Base-by-base conservation (phyloP, 92 coral and sea anemone species). In the Epizoanthus ramosus region DNA sequence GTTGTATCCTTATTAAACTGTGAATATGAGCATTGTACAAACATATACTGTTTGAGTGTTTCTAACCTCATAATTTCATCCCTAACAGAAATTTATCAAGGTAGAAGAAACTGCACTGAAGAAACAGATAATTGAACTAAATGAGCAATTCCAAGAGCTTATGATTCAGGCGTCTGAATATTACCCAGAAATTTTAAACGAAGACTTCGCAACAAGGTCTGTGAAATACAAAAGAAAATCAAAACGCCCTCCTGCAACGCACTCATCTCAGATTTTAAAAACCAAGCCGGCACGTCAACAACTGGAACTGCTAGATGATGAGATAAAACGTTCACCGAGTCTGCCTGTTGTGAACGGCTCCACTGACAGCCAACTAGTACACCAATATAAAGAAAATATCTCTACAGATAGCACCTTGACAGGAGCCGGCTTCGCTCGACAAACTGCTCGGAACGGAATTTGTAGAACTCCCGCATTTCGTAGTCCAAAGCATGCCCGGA, bases 61-160 rank as follows among this genome's bases (percentile, higher is more conserved):
- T 50, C 54, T 50, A 50, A 50, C 54, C 54, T 50, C 14, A 50
- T 50, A 50, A 50, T 47, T 79, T 43, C 5, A 6, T 59, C 79
- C 21, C 39, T 17, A 63, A 19, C 63, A 88, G 91, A 73, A 79
- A n/a, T 80, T 79, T 23, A 59, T 93, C 73, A 91, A 86, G 74
- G 88, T 82, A 7, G 94, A 93, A 52, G 94, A 93, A 79, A 59
- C 81, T 17, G 74, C 91, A n/a, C 28, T 93, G 57, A 93, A 86
- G 70, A 83, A 83, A 33, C 92, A 93, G 79, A 85, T 93, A 16
- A n/a, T 88, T 66, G 87, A 84, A 0, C 73, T 93, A 21, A 93
- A 91, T 67, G 91, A 88, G 31, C 92, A 91, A 61, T 91, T 91
- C 35, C 88, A 91, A 58, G 87, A 86, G 64, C 81, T 93, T 33